Base-by-base conservation (phyloP, 2,888 invertebrate species). In the Harpagoxenus sublaevis region DNA sequence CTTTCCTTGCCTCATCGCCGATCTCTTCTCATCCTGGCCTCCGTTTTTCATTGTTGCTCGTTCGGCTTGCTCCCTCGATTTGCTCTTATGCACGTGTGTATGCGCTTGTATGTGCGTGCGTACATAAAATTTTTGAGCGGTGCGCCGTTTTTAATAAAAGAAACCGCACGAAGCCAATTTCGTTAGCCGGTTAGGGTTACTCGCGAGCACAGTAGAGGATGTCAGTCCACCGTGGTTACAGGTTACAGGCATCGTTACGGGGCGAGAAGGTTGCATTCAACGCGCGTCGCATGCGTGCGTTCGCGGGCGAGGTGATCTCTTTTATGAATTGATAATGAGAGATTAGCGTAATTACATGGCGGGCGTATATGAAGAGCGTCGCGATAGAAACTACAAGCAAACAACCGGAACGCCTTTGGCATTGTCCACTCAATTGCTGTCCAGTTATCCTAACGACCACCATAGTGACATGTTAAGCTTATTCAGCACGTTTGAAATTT, bases 121-220 rank as follows among this genome's bases (percentile, higher is more conserved):
- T 81, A 75, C 79, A 73, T 57, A 82, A 84, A 79, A 85, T 87
- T 91, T 86, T 86, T 82, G 84, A 84, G 70, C 84, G 66, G 57
- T 79, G 74, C 84, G 35, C 74, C 84, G 83, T 86, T 89, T 88
- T 78, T 85, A 89, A 90, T 87, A 88, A 91, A 91, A 89, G 88
- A 88, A 92, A 92, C 87, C 89, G 87, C 89, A 91, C 91, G 89
- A 86, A 86, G 55, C 62, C 86, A 85, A 63, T 85, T 85, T 83
- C 60, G 81, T 70, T 68, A 79, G 78, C 66, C 83, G 9, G 53
- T 66, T 83, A 48, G 57, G 65, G 53, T 45, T 48, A 23, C 79
- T 79, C 48, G 60, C 66, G 83, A 57, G 51, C 55, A 35, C 53
- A 48, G 82, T 23, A 35, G 53, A 55, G 73, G 63, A 55, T 55